Evolutionary conservation across 1,140 invertebrate species (phyloP).

Genomic region (Apis laboriosa): DNA sequence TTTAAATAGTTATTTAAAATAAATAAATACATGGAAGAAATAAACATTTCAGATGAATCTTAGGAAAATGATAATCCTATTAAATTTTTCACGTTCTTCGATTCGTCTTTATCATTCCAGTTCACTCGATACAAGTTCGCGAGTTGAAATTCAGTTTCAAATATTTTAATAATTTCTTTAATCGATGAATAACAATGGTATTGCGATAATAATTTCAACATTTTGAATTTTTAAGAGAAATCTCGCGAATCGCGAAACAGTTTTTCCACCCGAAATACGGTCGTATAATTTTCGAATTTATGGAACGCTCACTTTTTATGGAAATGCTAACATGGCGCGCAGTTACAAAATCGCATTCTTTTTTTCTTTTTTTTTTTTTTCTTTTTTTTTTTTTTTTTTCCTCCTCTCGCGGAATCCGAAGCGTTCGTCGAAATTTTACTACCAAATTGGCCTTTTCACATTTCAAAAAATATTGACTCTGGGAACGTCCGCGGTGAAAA

Average conservation of each 20-base stretch:
- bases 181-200: neutral
- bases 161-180: neutral
- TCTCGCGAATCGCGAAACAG: neutral
- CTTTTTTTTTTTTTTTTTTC: neutral
- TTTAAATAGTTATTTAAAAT: too few species aligned
- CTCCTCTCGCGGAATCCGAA: slow-evolving; percentile 11
- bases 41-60: too few species aligned
- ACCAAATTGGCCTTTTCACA: slow-evolving; percentile 58
- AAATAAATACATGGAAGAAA: too few species aligned
- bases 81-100: neutral
- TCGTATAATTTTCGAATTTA: slow-evolving; percentile 30
- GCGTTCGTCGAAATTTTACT: slow-evolving; percentile 54
- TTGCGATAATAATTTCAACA: neutral
- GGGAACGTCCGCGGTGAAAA: slow-evolving; percentile 46
- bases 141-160: too few species aligned
- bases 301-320: slow-evolving; percentile 3
- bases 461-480: slow-evolving; percentile 57
- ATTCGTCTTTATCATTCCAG: too few species aligned
- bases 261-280: neutral
- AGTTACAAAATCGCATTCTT: slow-evolving; percentile 24
- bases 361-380: neutral
- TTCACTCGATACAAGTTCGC: too few species aligned
- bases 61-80: too few species aligned
- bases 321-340: slow-evolving; percentile 15
- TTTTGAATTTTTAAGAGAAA: slow-evolving; percentile 17